Evolutionary conservation across 1,140 invertebrate genomes (phyloP).

Genomic region (Oryctes rhinoceros): DNA sequence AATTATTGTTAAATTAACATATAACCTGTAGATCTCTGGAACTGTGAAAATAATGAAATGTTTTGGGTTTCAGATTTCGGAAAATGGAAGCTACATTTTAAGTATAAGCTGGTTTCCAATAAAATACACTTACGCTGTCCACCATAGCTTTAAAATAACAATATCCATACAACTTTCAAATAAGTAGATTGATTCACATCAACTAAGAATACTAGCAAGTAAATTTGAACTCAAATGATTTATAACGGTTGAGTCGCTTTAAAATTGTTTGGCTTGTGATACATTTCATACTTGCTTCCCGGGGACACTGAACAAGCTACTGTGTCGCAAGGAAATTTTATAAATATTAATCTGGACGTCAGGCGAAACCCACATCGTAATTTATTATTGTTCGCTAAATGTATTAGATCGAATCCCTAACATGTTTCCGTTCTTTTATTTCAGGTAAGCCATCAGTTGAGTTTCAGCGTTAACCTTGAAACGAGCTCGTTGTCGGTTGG

Average conservation of each 20-base stretch:
- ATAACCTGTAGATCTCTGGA: no score
- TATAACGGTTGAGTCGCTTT: slow-evolving; percentile 11
- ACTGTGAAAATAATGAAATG: no score
- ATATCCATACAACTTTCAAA: no score
- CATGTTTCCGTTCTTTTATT: neutral
- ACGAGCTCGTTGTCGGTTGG: no score
- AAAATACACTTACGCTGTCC: no score
- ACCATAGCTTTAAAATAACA: no score
- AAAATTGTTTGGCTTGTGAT: neutral
- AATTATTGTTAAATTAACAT: no score
- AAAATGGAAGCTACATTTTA: no score
- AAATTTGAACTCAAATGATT: neutral
- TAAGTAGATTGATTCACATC: no score
- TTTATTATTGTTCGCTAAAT: slow-evolving; percentile 27
- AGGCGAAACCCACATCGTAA: neutral
- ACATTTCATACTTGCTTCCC: neutral
- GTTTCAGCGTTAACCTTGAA: no score
- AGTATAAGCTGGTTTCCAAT: no score
- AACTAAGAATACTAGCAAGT: neutral
- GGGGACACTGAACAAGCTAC: neutral
- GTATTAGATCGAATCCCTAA: slow-evolving; percentile 6
- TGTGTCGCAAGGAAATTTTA: slow-evolving; percentile 31
- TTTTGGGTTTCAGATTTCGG: no score
- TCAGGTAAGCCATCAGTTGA: slow-evolving; percentile 8
- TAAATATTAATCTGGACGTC: slow-evolving; percentile 25